Evolutionary conservation across 1,140 invertebrate species (phyloP).

Genomic region (Mamestra configurata): DNA sequence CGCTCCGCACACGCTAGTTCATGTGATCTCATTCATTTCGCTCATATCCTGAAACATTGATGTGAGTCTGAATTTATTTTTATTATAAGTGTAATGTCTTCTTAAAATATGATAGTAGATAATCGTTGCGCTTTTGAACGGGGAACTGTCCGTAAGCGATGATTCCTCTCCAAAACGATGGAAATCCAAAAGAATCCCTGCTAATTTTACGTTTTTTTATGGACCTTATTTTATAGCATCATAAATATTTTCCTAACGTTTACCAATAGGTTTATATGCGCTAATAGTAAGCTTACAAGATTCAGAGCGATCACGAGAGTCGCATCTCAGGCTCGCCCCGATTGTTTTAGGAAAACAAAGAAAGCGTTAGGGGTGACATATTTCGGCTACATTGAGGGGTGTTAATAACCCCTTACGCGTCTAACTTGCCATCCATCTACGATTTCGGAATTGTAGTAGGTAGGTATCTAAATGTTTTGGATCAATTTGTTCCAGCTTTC

Average conservation of each 20-base stretch:
- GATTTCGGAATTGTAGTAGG: not conserved
- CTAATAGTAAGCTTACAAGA: not conserved
- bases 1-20: slow-evolving; percentile 53
- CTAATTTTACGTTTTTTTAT: slow-evolving; percentile 20
- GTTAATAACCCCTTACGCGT: not conserved
- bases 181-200: not conserved
- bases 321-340: not conserved
- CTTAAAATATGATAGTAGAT: not conserved
- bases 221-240: not conserved
- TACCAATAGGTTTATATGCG: not conserved
- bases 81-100: not conserved
- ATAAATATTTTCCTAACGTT: not conserved
- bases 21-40: slow-evolving; percentile 72
- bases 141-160: not conserved
- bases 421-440: not conserved
- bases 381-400: not conserved
- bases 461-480: not conserved
- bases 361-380: slow-evolving; percentile 25
- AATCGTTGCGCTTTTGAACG: not conserved
- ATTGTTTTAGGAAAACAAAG: slow-evolving; percentile 41
- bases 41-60: slow-evolving; percentile 63
- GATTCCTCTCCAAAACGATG: slow-evolving; percentile 5
- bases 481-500: not conserved
- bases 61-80: slow-evolving; percentile 70
- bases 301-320: not conserved